Evolutionary conservation across 1,140 invertebrate genomes (phyloP).

Genomic region (Stegodyphus dumicola): DNA sequence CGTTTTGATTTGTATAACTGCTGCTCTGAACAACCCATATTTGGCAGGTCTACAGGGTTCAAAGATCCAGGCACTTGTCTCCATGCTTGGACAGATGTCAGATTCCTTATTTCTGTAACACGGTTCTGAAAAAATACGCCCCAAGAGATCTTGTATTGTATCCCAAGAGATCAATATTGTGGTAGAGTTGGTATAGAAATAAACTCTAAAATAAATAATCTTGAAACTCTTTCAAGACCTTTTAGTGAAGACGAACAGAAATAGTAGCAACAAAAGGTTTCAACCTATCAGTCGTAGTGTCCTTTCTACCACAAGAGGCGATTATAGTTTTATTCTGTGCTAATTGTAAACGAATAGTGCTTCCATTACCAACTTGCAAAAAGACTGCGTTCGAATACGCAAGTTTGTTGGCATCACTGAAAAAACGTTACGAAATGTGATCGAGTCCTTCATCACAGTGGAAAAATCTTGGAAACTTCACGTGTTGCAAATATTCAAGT

Average conservation of each 20-base stretch:
- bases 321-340: no score
- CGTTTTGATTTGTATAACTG: conserved; percentile 11
- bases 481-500: neutral
- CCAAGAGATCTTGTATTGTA: no score
- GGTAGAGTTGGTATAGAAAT: conserved; percentile 14
- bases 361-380: neutral
- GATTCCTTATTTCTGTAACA: conserved; percentile 21
- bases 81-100: conserved; percentile 20
- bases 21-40: conserved; percentile 1
- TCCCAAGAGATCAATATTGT: neutral
- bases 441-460: neutral
- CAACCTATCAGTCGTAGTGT: neutral
- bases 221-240: conserved; percentile 6
- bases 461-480: neutral
- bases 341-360: no score
- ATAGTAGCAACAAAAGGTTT: conserved; percentile 22
- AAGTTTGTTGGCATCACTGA: conserved; percentile 14
- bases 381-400: neutral
- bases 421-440: conserved; percentile 24
- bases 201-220: no score
- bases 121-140: conserved; percentile 12
- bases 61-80: conserved; percentile 1
- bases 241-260: neutral
- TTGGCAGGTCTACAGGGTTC: conserved; percentile 18
- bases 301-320: no score